Conservation (phyloP, 2,888 invertebrate species). For the Doris montereyensis region DNA sequence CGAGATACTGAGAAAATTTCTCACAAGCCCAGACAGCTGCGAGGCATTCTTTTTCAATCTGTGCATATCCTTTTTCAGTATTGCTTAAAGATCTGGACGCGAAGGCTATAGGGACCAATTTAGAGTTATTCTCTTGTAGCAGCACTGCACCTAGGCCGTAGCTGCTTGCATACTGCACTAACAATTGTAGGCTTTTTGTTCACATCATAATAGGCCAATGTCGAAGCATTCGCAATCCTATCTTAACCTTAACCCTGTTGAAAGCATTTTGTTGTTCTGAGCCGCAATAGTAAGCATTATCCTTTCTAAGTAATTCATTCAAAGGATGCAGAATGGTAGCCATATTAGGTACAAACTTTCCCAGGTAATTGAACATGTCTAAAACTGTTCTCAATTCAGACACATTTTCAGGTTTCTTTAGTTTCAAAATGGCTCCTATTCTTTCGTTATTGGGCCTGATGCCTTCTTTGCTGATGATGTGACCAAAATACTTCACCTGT, state of each 20-base stretch:
- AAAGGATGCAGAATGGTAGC: conserved; percentile 4
- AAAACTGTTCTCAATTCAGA: conserved; percentile 18
- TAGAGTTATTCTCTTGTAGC: not conserved
- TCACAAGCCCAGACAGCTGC: conserved; percentile 13
- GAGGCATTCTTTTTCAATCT: no score
- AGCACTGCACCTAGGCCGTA: not conserved
- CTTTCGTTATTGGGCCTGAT: not conserved
- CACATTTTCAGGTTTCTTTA: not conserved
- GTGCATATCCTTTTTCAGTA: not conserved
- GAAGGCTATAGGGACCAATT: no score
- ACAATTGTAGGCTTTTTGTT: not conserved
- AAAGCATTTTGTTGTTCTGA: conserved; percentile 1
- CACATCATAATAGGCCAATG: conserved; percentile 2
- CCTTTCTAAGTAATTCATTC: conserved; percentile 3
- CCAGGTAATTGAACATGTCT: conserved; percentile 15
- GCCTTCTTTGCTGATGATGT: not conserved
- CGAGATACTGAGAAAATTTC: not conserved
- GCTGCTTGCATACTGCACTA: not conserved
- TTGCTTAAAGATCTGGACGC: not conserved
- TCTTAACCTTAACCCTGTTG: not conserved
- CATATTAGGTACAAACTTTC: conserved; percentile 7
- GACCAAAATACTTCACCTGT: conserved; percentile 25
- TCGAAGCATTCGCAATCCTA: not conserved
- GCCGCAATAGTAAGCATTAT: not conserved
- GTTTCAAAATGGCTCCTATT: not conserved